phyloP scores from a whole-genome alignment of 2,888 invertebrate species.

The Dryobotodes eremita region DNA sequence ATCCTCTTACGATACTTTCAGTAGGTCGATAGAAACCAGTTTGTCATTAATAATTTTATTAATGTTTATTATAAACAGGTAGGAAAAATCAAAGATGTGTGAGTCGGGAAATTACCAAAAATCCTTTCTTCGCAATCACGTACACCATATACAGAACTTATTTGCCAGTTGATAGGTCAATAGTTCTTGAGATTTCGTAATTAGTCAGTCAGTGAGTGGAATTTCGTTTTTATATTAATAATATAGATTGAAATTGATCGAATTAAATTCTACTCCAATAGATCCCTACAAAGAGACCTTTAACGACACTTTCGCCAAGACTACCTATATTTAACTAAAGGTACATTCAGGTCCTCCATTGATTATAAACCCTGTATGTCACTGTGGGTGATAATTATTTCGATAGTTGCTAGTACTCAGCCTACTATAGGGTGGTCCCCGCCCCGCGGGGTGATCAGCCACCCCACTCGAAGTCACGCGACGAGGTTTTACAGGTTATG shows the following conservation, averaged over 20 bases:
- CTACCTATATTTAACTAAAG: background rate
- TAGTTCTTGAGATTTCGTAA: background rate
- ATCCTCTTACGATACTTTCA: no score
- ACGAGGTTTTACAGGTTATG: background rate
- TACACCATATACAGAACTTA: background rate
- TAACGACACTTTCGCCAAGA: no score
- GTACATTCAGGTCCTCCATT: background rate
- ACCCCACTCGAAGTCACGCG: slow-evolving; percentile 11
- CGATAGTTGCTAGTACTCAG: background rate
- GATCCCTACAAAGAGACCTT: background rate
- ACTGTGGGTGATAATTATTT: slow-evolving; percentile 18
- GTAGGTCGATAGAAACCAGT: no score
- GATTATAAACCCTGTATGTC: background rate
- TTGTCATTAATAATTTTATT: no score
- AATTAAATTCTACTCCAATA: background rate
- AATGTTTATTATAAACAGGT: no score
- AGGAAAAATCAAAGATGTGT: no score
- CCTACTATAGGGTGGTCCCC: background rate
- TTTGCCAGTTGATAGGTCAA: background rate
- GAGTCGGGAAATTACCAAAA: no score
- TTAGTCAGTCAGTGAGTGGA: background rate
- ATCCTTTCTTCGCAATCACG: background rate
- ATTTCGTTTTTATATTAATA: no score
- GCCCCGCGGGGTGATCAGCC: background rate
- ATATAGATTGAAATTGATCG: background rate